Conservation (phyloP, 2,797 vertebrate genomes). For the Myotis vivesi region DNA sequence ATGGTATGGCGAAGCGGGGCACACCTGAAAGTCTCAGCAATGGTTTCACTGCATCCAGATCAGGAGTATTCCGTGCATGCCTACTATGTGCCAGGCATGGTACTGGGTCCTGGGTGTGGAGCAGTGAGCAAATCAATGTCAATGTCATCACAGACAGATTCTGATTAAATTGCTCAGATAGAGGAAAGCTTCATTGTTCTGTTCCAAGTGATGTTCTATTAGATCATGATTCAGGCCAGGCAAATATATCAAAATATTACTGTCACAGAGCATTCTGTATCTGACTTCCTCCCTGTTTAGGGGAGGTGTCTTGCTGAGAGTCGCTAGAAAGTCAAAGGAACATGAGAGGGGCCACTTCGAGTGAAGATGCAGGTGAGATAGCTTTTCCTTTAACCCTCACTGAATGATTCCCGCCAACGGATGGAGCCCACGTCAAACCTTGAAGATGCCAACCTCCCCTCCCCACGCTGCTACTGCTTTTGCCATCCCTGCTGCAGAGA, state of each 20-base stretch:
- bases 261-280: neutral
- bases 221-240: constrained; percentile 13
- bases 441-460: neutral
- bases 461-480: neutral
- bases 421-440: neutral
- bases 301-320: neutral
- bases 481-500: neutral
- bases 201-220: neutral
- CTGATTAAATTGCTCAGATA: constrained; percentile 6
- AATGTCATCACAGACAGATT: neutral
- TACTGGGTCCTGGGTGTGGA: neutral
- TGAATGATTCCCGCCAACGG: neutral
- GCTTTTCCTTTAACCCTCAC: neutral
- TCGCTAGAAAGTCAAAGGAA: neutral
- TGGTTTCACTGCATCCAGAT: neutral
- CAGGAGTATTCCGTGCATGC: neutral
- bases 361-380: neutral
- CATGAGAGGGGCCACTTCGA: neutral
- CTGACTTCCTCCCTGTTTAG: neutral
- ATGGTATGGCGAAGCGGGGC: neutral
- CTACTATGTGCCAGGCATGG: neutral
- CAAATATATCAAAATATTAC: neutral
- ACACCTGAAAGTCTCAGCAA: neutral
- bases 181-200: constrained; percentile 25
- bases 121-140: neutral